Evolutionary conservation across 2,888 invertebrate species (phyloP), one percentile per base, ranked within the genome.

Genomic region (Plemyria rubiginata): DNA sequence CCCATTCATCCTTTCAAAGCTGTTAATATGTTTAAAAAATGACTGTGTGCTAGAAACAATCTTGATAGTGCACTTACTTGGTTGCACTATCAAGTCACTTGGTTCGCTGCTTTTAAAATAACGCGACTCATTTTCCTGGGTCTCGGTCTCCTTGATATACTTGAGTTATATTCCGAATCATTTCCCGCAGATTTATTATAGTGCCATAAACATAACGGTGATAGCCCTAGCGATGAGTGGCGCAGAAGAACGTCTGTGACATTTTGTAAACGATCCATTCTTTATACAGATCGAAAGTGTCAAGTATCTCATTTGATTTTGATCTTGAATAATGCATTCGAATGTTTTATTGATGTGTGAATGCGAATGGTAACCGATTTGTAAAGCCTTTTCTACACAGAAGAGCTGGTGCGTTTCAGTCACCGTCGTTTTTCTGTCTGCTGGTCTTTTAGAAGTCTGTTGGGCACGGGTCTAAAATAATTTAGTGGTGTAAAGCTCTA

Each of bases 291-390:
- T 71, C 70, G 77, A 77, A 75, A 76, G 78, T 77, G 80, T 74
- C 73, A 65, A 66, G 72, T 70, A 74, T 71, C 75, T 78, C 76
- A 75, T 77, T 78, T 74, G 73, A 73, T 75, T 78, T 71, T 72
- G 78, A 78, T 79, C 78, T 75, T 80, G 81, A 79, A 78, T 80
- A 79, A 78, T 76, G 74, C 68, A 66, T 78, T 74, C 72, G 60
- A 60, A 78, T 79, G 76, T 78, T 75, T 80, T 79, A 79, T 80
- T 76, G 76, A 79, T 80, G 76, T 71, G 66, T 59, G 65, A 61
- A 65, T 66, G 56, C 50, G 54, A 62, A 59, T 55, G n/a, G 50
- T 22, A 40, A 54, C 29, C 45, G 48, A 38, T 52, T 40, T 40
- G 22, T 55, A 22, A 22, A 22, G 28, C 11, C 52, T 45, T 29